These are phyloP conservation scores for Melanostigma gelatinosum DNA, from an alignment of 2,113 vertebrate species.

Conservation along the genomic window DNA sequence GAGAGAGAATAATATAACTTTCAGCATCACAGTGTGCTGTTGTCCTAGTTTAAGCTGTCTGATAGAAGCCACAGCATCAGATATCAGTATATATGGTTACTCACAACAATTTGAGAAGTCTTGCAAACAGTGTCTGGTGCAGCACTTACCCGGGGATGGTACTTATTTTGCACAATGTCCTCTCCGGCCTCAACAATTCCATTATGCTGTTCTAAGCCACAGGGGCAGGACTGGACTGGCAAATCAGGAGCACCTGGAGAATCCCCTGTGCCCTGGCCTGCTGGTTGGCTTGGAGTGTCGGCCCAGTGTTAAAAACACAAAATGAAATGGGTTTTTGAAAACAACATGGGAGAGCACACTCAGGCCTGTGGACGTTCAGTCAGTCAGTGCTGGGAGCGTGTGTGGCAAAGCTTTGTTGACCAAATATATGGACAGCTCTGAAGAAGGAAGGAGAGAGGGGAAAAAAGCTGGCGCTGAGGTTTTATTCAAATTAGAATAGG, in stretches of 20 bases:
- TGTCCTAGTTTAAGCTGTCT: constrained; percentile 37
- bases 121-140: constrained; percentile 6
- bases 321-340: background rate
- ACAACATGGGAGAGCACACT: background rate
- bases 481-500: background rate
- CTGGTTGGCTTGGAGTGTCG: background rate
- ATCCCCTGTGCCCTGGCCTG: background rate
- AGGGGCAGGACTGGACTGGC: background rate
- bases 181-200: constrained; percentile 40
- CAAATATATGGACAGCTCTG: background rate
- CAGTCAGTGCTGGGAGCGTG: background rate
- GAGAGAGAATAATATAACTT: constrained; percentile 11
- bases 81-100: constrained; percentile 1
- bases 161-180: constrained; percentile 27
- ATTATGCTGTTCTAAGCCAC: constrained; percentile 25
- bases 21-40: background rate
- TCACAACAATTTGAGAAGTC: constrained; percentile 7
- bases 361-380: background rate
- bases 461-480: background rate
- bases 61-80: constrained; percentile 8
- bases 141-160: constrained; percentile 4
- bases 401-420: background rate
- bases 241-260: background rate
- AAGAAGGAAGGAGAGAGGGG: background rate
- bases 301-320: background rate